phyloP scores from a whole-genome alignment of 2,113 vertebrate genomes.

The Monopterus albus region DNA sequence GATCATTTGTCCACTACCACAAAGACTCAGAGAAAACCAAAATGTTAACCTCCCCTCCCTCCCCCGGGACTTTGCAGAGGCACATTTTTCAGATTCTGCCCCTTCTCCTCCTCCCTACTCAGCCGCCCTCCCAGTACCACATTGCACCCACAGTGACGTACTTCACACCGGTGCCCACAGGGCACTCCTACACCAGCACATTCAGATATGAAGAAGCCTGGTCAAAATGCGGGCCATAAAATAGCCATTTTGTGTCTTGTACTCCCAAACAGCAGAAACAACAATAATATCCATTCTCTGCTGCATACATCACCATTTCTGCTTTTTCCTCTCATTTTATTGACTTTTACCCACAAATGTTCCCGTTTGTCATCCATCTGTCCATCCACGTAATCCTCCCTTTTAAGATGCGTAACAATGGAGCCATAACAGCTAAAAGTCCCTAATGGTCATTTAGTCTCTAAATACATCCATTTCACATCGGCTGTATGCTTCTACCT shows the following conservation, averaged over 20 bases:
- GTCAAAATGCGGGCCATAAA: conserved; percentile 59
- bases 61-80: conserved; percentile 74
- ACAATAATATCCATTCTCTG: conserved; percentile 60
- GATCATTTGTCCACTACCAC: conserved; percentile 88
- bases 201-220: conserved; percentile 68
- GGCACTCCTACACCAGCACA: conserved; percentile 66
- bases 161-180: conserved; percentile 59
- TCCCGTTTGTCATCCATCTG: conserved; percentile 56
- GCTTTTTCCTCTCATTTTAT: conserved; percentile 40
- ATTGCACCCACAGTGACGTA: conserved; percentile 76
- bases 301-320: conserved; percentile 45
- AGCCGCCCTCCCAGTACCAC: conserved; percentile 52
- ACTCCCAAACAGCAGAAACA: conserved; percentile 57
- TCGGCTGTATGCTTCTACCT: conserved; percentile 73
- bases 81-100: conserved; percentile 85
- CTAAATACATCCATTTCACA: conserved; percentile 80
- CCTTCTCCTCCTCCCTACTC: conserved; percentile 56
- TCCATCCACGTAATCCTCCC: conserved; percentile 33
- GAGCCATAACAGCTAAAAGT: conserved; percentile 69
- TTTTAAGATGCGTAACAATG: conserved; percentile 64
- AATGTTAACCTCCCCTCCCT: conserved; percentile 84
- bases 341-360: conserved; percentile 46
- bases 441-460: conserved; percentile 77
- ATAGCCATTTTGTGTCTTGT: conserved; percentile 63
- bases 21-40: conserved; percentile 83